Evolutionary conservation across 1,140 invertebrate species (phyloP), one percentile per base, ranked within the genome.

Genomic region (Mylabris phalerata): DNA sequence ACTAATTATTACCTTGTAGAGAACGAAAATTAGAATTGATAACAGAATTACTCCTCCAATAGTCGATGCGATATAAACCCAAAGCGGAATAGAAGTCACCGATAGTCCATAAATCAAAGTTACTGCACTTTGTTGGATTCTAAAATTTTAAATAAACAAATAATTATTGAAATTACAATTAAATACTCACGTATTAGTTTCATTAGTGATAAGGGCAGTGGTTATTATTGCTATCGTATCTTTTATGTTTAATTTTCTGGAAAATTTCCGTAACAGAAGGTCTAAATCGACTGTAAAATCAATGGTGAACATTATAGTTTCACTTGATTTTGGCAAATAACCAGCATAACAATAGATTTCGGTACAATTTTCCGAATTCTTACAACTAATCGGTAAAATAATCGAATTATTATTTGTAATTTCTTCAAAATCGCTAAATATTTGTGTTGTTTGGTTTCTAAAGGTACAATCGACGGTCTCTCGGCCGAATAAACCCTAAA

Each of bases 61-160:
- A 13, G 38, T 10, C 25, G 55, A 57, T n/a, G 54, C 9, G 7
- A 62, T 9, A 52, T 50, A 59, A 39, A 62, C 39, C 60, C 60
- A 62, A 19, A 62, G 41, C 1, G 60, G 47, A 24, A 62, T 50
- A 9, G 11, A 27, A 9, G 13, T 26, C 38, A 42, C 24, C 3
- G 40, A 11, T 11, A 57, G 24, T 7, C 40, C 50, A 44, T 58
- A 62, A 41, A 62, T 55, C 19, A 50, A 26, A 44, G 57, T 55
- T 10, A 49, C 11, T 7, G 48, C 24, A 6, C 40, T 32, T 48
- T 55, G 41, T 41, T 9, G 13, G 13, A 61, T 24, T 27, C 59
- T 61, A 54, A 50, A 57, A 61, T 9, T 5, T 32, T 32, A 51
- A 40, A 51, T 39, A 13, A 4, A 27, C 1, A 2, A 10, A 44